Percentiles rank a stretch among this genome's conserved stretches.
phyloP scores from a whole-genome alignment of 2,888 invertebrate genomes.

The Dinocampus coccinellae region DNA sequence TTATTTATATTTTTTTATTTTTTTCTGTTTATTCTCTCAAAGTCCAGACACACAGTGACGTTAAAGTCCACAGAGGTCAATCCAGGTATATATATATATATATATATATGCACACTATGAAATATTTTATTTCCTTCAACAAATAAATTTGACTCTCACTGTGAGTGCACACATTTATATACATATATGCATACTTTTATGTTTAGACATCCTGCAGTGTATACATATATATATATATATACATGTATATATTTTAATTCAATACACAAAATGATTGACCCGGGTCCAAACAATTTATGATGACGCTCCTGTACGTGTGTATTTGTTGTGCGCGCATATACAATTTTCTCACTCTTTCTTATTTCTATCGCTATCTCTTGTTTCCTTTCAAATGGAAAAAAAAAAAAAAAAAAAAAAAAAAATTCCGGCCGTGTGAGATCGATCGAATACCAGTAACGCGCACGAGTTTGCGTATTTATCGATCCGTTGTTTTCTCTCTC shows the following conservation, averaged over 20 bases:
- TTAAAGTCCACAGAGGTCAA: background rate
- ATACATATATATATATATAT: background rate
- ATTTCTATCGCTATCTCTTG: conserved; percentile 13
- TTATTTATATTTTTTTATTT: too few relatives aligned
- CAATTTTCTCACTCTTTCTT: background rate
- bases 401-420: background rate
- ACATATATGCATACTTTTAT: background rate
- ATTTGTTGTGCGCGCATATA: conserved; percentile 29
- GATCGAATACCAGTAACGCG: conserved; percentile 35
- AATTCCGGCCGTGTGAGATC: conserved; percentile 16
- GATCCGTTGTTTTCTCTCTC: conserved; percentile 24
- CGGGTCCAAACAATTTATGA: conserved; percentile 46
- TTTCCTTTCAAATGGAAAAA: background rate
- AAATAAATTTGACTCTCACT: background rate
- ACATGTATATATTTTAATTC: background rate
- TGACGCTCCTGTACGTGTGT: conserved; percentile 42
- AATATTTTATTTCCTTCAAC: conserved; percentile 8
- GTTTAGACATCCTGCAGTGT: conserved; percentile 17
- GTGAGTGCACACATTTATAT: background rate
- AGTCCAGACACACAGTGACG: background rate
- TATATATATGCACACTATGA: too few relatives aligned
- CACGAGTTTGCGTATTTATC: conserved; percentile 31
- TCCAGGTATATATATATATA: background rate
- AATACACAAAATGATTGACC: conserved; percentile 24
- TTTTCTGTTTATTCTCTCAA: background rate